These are phyloP conservation scores for Melitaea athalia DNA, from an alignment of 2,888 invertebrate genomes.

Conservation along the genomic window DNA sequence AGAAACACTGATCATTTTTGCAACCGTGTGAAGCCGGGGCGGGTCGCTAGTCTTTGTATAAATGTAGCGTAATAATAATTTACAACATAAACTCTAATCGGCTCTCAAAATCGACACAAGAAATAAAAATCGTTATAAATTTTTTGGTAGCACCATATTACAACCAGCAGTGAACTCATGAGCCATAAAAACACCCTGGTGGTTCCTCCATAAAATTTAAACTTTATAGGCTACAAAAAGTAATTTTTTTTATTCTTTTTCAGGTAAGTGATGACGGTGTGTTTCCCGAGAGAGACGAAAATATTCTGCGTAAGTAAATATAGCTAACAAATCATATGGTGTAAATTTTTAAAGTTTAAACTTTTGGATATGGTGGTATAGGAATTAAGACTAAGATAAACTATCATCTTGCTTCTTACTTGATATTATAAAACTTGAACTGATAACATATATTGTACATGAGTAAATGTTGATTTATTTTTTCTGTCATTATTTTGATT, in stretches of 20 bases:
- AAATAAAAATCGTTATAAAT: neutral
- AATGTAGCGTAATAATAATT: neutral
- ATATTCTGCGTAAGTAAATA: neutral
- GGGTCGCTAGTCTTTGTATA: too few relatives aligned
- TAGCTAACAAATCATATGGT: neutral
- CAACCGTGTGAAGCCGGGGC: too few relatives aligned
- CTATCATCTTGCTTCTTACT: too few relatives aligned
- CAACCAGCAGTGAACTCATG: neutral
- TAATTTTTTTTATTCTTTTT: conserved; percentile 16
- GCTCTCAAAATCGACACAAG: neutral
- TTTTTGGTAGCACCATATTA: neutral
- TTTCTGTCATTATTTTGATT: too few relatives aligned
- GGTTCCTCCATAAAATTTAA: neutral
- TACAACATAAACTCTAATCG: neutral
- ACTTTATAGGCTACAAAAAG: neutral
- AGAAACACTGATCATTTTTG: too few relatives aligned
- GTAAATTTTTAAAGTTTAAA: too few relatives aligned
- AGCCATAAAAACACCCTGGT: neutral
- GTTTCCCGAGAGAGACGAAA: neutral
- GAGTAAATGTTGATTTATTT: too few relatives aligned
- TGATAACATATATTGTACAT: too few relatives aligned
- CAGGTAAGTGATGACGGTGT: conserved; percentile 23
- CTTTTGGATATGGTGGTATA: too few relatives aligned
- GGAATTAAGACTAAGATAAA: too few relatives aligned
- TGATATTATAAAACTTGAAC: too few relatives aligned